Evolutionary conservation across 2,797 vertebrate genomes (phyloP).

Genomic region (Brachyalestes nurse): DNA sequence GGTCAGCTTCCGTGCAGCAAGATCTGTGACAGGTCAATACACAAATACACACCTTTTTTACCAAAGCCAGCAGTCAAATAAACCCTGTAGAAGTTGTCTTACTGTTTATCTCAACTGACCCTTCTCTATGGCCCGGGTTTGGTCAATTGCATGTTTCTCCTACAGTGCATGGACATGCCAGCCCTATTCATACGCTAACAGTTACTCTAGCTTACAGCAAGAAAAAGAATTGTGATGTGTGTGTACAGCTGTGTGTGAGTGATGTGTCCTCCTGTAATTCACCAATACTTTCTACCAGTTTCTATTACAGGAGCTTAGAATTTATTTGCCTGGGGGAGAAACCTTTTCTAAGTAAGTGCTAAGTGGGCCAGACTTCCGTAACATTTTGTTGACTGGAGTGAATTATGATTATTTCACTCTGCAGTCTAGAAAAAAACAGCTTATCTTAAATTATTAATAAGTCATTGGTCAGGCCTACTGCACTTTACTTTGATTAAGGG

Average conservation of each 20-base stretch:
- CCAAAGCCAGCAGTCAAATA: no score
- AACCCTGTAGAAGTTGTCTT: no score
- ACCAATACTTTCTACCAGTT: background rate
- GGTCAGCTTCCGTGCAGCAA: no score
- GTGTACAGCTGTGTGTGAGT: background rate
- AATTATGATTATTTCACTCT: background rate
- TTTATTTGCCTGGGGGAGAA: background rate
- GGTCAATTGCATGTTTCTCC: no score
- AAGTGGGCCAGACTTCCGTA: background rate
- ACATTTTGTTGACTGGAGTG: background rate
- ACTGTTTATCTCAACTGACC: no score
- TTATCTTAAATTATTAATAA: slow-evolving; percentile 10
- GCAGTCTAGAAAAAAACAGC: background rate
- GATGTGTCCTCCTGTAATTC: background rate
- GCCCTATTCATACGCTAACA: no score
- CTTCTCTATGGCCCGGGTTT: no score
- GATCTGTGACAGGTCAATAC: no score
- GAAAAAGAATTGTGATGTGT: no score
- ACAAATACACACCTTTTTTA: no score
- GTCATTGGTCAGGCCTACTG: slow-evolving; percentile 3
- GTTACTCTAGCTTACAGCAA: no score
- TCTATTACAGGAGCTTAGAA: background rate
- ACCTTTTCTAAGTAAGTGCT: background rate
- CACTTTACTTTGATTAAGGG: background rate
- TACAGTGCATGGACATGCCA: no score